Base-by-base conservation (phyloP, 2,888 invertebrate genomes). In the Shargacucullia verbasci region DNA sequence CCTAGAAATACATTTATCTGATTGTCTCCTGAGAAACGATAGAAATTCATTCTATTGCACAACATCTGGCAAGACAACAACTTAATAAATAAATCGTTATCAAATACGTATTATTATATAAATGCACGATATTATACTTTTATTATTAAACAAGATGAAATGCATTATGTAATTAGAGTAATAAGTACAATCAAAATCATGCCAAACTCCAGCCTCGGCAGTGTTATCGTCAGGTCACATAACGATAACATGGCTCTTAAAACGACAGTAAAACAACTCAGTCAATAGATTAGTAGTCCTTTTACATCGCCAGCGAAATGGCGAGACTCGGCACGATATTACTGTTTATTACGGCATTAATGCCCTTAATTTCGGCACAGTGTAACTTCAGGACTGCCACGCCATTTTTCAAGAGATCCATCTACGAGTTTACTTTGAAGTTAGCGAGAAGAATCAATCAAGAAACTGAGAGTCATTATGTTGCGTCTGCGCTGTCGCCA, bases 391-490 rank as follows among this genome's bases (percentile, higher is more conserved):
- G 77, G 13, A 80, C 33, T 0, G 84, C 86, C 0, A 59, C 60
- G 0, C 62, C 66, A 0, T 63, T 55, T 7, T 81, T 87, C 58
- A 80, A 79, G 48, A 69, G 85, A 44, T 80, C 87, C 0, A 60
- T 87, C 4, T 86, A 84, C 70, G 83, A 86, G n/a, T 89, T 88
- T 35, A 79, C 85, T 0, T 53, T 80, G 15, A 76, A 83, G 8
- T 63, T 89, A 25, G 70, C 80, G 6, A 66, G 60, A 11, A 77
- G 88, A 52, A 75, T 88, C 7, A 82, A 79, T 5, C 59, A 81
- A 34, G 90, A 91, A 12, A 87, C 85, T 0, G 91, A 92, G 0
- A 83, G 86, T 15, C 93, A 93, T 46, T 93, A 92, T 67, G 78
- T 91, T 0, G 67, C 85, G 0, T 91, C 92, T 0, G 84, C 89